Conservation (phyloP, 2,888 invertebrate species). For the Hofmannophila pseudospretella region DNA sequence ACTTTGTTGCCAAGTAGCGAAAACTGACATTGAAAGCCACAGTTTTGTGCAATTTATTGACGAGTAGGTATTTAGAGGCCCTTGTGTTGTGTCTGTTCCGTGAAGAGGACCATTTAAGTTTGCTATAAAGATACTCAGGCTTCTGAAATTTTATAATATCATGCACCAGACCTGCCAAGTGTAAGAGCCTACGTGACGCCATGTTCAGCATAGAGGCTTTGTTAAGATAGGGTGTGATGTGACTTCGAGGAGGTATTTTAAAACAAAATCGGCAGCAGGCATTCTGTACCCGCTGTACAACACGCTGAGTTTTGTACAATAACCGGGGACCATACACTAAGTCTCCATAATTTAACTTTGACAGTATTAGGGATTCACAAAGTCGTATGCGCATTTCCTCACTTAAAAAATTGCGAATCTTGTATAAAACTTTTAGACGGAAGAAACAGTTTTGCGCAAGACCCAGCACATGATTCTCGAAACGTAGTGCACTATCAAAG, state of each 20-base stretch:
- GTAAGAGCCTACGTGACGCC: not conserved
- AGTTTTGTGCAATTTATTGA: not conserved
- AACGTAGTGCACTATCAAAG: not conserved
- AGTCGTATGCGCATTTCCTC: not conserved
- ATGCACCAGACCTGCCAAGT: not conserved
- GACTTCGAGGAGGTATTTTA: not conserved
- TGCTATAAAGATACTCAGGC: not conserved
- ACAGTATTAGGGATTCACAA: not conserved
- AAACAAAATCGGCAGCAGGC: not conserved
- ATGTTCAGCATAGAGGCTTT: not conserved
- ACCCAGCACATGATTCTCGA: not conserved
- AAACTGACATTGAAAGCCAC: not conserved
- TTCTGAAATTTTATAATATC: not conserved
- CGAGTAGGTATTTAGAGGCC: not conserved
- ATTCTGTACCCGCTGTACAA: not conserved
- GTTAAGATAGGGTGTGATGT: not conserved
- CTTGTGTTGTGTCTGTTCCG: not conserved
- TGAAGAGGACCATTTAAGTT: not conserved
- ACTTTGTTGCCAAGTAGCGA: not conserved
- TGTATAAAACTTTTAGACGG: not conserved
- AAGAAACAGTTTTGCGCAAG: not conserved
- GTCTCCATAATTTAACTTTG: not conserved
- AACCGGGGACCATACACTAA: not conserved
- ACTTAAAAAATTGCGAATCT: not conserved
- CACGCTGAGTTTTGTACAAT: not conserved